A percentile compares a stretch with the other conserved stretches of the same genome.
Evolutionary conservation across 2,888 invertebrate genomes (phyloP).

Genomic region (Caenorhabditis sp.): DNA sequence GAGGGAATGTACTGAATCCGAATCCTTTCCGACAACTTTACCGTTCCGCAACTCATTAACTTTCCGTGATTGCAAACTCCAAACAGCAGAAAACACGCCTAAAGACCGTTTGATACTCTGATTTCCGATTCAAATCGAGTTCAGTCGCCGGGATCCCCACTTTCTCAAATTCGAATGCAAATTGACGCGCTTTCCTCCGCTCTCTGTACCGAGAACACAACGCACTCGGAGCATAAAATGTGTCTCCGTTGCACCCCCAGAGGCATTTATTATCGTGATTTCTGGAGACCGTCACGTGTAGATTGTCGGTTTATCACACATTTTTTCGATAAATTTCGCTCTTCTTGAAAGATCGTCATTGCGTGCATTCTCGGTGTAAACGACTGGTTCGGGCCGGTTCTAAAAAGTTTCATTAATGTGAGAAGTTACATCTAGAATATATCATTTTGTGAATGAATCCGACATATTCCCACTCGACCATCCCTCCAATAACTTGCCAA

Average conservation of each 20-base stretch:
- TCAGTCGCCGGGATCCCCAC: constrained; percentile 3
- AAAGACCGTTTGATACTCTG: neutral
- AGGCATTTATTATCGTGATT: neutral
- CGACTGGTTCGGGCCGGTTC: neutral
- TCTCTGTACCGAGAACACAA: constrained; percentile 46
- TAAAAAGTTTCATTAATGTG: too few relatives aligned
- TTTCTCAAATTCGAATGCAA: constrained; percentile 46
- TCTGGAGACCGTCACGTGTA: constrained; percentile 43
- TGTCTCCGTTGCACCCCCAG: constrained; percentile 7
- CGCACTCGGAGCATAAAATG: constrained; percentile 49
- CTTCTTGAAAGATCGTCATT: constrained; percentile 17
- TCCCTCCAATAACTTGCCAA: too few relatives aligned
- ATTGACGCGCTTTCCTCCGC: constrained; percentile 2
- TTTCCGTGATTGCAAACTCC: too few relatives aligned
- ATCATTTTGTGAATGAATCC: neutral
- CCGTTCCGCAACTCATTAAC: too few relatives aligned
- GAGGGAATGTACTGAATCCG: too few relatives aligned
- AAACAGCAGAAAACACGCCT: neutral
- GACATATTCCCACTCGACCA: too few relatives aligned
- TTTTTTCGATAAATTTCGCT: constrained; percentile 24
- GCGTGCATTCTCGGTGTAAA: constrained; percentile 18
- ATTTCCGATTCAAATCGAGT: neutral
- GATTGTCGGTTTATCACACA: constrained; percentile 34
- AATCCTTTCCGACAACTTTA: too few relatives aligned
- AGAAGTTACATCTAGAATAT: neutral